A percentile compares a stretch with the other conserved stretches of the same genome.
phyloP scores from a whole-genome alignment of 2,113 vertebrate genomes.

The Dasyprocta punctata region DNA sequence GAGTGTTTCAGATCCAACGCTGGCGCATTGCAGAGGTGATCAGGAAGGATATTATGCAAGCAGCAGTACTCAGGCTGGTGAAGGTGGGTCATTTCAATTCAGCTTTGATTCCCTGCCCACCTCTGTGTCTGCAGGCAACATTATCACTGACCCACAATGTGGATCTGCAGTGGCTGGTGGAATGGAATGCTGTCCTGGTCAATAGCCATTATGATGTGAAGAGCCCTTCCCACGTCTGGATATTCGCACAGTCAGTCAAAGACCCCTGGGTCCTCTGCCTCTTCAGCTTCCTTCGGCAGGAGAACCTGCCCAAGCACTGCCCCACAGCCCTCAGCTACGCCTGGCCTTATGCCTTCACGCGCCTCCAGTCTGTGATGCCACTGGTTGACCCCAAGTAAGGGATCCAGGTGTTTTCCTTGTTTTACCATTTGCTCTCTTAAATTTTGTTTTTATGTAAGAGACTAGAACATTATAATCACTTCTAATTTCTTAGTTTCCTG shows the following conservation, averaged over 20 bases:
- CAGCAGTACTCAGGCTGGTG: neutral
- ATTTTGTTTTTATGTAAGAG: neutral
- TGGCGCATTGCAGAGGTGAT: neutral
- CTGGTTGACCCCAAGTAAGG: slow-evolving; percentile 98
- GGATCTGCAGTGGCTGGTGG: slow-evolving; percentile 98
- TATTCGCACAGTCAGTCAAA: slow-evolving; percentile 97
- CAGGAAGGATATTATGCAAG: neutral
- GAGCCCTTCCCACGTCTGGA: slow-evolving; percentile 99
- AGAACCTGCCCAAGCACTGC: slow-evolving; percentile 98
- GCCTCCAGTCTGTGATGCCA: slow-evolving; percentile 96
- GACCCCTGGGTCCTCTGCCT: slow-evolving; percentile 99
- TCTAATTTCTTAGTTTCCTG: neutral
- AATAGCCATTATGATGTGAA: slow-evolving; percentile 98
- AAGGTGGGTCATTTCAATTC: fast-evolving
- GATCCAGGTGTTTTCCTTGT: neutral
- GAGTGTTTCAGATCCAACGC: neutral
- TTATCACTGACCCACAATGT: slow-evolving; percentile 94
- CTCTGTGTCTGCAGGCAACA: slow-evolving; percentile 86
- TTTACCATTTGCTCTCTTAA: neutral
- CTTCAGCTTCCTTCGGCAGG: slow-evolving; percentile 97
- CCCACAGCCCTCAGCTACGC: slow-evolving; percentile 97
- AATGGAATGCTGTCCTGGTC: slow-evolving; percentile 96
- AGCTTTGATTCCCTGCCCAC: neutral
- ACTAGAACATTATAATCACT: neutral
- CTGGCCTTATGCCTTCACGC: slow-evolving; percentile 97